phyloP scores from a whole-genome alignment of 1,140 invertebrate genomes.

The Drosophila truncata region DNA sequence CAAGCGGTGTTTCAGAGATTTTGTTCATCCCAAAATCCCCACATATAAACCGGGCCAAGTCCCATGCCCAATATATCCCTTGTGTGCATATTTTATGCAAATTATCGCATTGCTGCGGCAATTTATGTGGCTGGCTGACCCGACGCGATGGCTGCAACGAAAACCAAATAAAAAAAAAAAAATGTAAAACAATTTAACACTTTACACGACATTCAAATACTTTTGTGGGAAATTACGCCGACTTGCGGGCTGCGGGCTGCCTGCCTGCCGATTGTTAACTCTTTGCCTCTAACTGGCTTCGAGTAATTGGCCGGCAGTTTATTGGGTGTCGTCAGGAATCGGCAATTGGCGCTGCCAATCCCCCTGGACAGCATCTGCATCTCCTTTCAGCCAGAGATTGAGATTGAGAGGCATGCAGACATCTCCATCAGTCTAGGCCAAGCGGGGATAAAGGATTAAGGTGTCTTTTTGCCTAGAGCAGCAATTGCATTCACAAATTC shows the following conservation, averaged over 20 bases:
- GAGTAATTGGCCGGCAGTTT: slow-evolving; percentile 71
- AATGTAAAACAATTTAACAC: slow-evolving; percentile 83
- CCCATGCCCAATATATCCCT: slow-evolving; percentile 15
- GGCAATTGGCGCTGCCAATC: slow-evolving; percentile 66
- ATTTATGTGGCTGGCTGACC: slow-evolving; percentile 71
- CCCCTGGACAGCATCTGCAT: slow-evolving; percentile 4
- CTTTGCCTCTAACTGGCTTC: slow-evolving; percentile 4
- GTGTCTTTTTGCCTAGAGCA: neutral
- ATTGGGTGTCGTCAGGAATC: slow-evolving; percentile 82
- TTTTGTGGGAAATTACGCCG: slow-evolving; percentile 79
- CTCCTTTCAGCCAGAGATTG: slow-evolving; percentile 14
- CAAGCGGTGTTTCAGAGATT: slow-evolving; percentile 37
- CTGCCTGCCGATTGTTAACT: slow-evolving; percentile 54
- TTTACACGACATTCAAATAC: slow-evolving; percentile 83
- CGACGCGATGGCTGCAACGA: slow-evolving; percentile 17
- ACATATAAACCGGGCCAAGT: neutral
- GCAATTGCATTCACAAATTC: slow-evolving; percentile 32
- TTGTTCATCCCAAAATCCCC: neutral
- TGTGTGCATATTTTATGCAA: slow-evolving; percentile 80
- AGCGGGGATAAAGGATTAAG: neutral
- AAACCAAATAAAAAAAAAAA: slow-evolving; percentile 68
- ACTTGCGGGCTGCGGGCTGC: neutral
- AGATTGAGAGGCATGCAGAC: slow-evolving; percentile 42
- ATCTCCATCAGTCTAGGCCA: slow-evolving; percentile 33
- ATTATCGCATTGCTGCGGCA: slow-evolving; percentile 66